Conservation (phyloP, 2,113 vertebrate genomes). For the Corythornis vintsioides region DNA sequence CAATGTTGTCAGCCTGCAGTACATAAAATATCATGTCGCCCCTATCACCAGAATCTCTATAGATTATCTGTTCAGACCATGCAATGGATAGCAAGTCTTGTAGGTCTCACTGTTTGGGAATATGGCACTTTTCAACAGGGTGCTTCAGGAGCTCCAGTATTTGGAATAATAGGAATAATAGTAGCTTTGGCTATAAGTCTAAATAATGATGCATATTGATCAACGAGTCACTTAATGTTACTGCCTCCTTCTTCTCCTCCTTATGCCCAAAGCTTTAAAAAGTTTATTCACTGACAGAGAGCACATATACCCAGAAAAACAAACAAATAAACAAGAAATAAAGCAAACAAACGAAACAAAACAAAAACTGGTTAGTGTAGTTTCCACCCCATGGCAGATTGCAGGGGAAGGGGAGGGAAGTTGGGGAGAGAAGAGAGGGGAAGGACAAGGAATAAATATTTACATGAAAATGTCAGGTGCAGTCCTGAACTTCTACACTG, state of each 20-base stretch:
- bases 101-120: not conserved
- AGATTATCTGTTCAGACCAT: not conserved
- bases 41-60: not conserved
- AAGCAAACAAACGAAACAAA: not conserved
- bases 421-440: not conserved
- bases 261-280: not conserved
- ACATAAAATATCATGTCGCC: not conserved
- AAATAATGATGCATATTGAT: not conserved
- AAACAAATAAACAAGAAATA: not conserved
- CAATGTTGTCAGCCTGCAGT: not conserved
- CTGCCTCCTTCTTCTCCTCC: not conserved
- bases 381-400: not conserved
- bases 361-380: not conserved
- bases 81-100: not conserved
- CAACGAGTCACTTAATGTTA: accelerated
- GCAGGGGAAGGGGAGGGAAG: too few relatives aligned
- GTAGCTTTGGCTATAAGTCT: not conserved
- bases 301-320: not conserved
- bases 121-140: not conserved
- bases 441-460: not conserved
- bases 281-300: not conserved
- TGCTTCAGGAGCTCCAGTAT: not conserved
- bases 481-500: not conserved
- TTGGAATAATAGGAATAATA: not conserved
- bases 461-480: not conserved